These are phyloP conservation scores for Brassicogethes aeneus DNA, from an alignment of 2,888 invertebrate species.

Conservation along the genomic window DNA sequence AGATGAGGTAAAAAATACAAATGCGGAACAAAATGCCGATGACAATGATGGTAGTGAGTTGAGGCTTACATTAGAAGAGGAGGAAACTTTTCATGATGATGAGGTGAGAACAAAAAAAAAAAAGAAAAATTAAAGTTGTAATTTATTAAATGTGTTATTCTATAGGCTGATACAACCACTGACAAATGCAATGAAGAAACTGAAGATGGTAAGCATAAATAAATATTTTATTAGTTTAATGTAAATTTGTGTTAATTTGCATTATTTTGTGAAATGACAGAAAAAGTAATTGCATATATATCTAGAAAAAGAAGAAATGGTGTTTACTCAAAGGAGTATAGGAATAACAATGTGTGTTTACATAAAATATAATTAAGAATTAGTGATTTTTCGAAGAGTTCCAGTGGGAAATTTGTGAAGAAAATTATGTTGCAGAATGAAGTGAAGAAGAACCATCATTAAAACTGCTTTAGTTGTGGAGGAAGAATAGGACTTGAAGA, in stretches of 20 bases:
- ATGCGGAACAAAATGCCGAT: not conserved
- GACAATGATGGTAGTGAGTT: slow-evolving; percentile 23
- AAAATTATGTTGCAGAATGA: no score
- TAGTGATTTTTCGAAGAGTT: not conserved
- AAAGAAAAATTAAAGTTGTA: no score
- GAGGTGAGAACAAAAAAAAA: no score
- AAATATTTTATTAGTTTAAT: no score
- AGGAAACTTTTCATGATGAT: slow-evolving; percentile 31
- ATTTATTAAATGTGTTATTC: not conserved
- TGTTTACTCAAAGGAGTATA: not conserved
- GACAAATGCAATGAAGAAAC: not conserved
- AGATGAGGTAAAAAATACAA: not conserved
- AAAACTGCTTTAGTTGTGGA: no score
- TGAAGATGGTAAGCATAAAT: not conserved
- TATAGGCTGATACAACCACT: not conserved
- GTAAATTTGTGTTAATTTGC: no score
- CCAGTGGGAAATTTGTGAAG: not conserved
- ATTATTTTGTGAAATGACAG: not conserved
- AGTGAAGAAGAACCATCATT: no score
- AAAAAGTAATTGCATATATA: not conserved
- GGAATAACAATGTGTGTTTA: not conserved
- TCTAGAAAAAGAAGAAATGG: no score
- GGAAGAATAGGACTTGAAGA: no score
- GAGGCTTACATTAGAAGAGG: slow-evolving; percentile 32
- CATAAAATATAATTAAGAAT: not conserved